Base-by-base conservation (phyloP, 2,888 invertebrate species). In the Embidobia sp. region DNA sequence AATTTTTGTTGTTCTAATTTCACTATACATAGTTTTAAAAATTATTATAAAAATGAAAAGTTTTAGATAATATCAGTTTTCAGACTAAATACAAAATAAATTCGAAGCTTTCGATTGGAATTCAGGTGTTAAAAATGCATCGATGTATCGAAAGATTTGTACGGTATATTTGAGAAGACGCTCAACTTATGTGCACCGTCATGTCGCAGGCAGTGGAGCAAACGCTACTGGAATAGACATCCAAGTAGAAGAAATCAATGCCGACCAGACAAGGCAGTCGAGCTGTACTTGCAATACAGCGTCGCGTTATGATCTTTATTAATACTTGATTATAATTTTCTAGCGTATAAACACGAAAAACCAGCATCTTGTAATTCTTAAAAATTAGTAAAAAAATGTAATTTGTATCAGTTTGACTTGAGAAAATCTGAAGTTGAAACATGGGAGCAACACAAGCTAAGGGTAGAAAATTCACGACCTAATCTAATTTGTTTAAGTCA, bases 231-330 rank as follows among this genome's bases (percentile, higher is more conserved):
- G 78, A 76, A 72, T 78, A 69, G 80, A 77, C 79, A 76, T 61
- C 69, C 51, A 77, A 82, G 81, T 79, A 70, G 82, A 83, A 81
- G 80, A 82, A 80, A 84, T 84, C 82, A 80, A 82, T 82, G 81
- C 74, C 77, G 79, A 76, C 76, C 79, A 67, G 80, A 79, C 66
- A 79, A 78, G 70, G 48, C 46, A 18, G 31, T 18, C 44, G 7
- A 42, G 33, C 46, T 42, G 53, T 66, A 57, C 64, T 59, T 44
- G 51, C 49, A 42, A 44, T 44, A 48, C 70, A 66, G 44, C 53
- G 70, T 46, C 55, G 66, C 46, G 40, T 70, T 44, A 70, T 66
- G 66, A 64, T 67, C 72, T 73, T 73, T 63, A 73, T 67, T 67
- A 67, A 37, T 46, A 63, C 49, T 63, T 57, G 66, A 70, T 64